These are phyloP conservation scores for Deroptyus accipitrinus DNA, from an alignment of 2,113 vertebrate species.

Conservation along the genomic window DNA sequence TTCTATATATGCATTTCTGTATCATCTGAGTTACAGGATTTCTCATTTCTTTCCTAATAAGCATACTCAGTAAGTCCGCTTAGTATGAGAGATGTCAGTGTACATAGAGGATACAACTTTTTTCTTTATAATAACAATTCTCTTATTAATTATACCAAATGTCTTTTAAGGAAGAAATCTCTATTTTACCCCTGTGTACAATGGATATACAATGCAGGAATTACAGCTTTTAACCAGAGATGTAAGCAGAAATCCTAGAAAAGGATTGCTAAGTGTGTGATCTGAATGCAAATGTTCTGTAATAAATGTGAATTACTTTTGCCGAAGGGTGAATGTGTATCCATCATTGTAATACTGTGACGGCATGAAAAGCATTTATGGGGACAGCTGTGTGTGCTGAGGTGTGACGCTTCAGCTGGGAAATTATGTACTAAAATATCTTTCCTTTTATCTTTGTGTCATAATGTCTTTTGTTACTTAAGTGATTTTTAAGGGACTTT, in stretches of 20 bases:
- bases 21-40: neutral
- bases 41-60: neutral
- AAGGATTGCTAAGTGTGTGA: neutral
- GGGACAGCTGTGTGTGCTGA: neutral
- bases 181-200: neutral
- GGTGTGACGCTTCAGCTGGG: conserved; percentile 11
- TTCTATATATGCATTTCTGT: neutral
- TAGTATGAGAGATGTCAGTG: neutral
- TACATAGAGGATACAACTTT: neutral
- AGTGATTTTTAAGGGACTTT: neutral
- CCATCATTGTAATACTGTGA: rapidly evolving
- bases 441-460: neutral
- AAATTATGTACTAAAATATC: neutral
- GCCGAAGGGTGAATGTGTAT: neutral
- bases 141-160: neutral
- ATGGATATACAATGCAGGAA: neutral
- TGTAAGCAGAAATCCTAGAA: neutral
- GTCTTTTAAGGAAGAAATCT: neutral
- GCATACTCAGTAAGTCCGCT: neutral
- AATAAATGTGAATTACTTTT: neutral
- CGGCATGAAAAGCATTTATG: neutral
- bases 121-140: neutral
- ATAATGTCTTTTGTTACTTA: neutral
- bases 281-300: neutral
- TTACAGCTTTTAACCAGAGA: neutral